Base-by-base conservation (phyloP, 2,888 invertebrate species). In the Drosophila anceps region DNA sequence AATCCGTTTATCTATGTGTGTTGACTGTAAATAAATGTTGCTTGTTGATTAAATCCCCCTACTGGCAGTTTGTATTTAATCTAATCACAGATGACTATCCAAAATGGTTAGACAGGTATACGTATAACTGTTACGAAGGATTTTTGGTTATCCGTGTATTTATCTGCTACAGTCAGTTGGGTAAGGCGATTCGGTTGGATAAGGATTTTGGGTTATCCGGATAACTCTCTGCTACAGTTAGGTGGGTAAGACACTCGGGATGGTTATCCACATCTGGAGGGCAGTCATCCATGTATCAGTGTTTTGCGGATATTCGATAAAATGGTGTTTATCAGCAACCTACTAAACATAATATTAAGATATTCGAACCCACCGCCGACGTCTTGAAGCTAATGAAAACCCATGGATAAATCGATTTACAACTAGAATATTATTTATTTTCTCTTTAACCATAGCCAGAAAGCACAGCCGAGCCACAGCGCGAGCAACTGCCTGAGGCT, bases 21-120 rank as follows among this genome's bases (percentile, higher is more conserved):
- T 67, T 60, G 33, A 69, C 44, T 81, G 84, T 81, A 81, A 81
- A 81, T 81, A 81, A 81, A 81, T 81, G 84, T 65, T 73, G 59
- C 44, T 60, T 61, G 60, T 66, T 73, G 31, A 66, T 43, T 65
- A 12, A 53, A 53, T 8, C 18, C 9, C n/a, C 20, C 9, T 5
- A 1, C 5, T 13, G 13, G 8, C 24, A n/a, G 8, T 1, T 39
- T 27, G 1, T 12, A 20, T 10, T 18, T 12, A 13, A 46, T 44
- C 20, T 18, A 18, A 18, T 20, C 37, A 1, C 15, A 2, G 35
- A 12, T 4, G 12, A 4, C 33, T 33, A 31, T 33, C 12, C 10
- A 9, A 9, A 37, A 37, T 13, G 35, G 15, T 37, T 37, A 37
- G 35, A 13, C 4, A 9, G 27, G 8, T 9, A 27, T 46, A 13